Conservation (phyloP, 2,888 invertebrate genomes). For the Apodemia zela region DNA sequence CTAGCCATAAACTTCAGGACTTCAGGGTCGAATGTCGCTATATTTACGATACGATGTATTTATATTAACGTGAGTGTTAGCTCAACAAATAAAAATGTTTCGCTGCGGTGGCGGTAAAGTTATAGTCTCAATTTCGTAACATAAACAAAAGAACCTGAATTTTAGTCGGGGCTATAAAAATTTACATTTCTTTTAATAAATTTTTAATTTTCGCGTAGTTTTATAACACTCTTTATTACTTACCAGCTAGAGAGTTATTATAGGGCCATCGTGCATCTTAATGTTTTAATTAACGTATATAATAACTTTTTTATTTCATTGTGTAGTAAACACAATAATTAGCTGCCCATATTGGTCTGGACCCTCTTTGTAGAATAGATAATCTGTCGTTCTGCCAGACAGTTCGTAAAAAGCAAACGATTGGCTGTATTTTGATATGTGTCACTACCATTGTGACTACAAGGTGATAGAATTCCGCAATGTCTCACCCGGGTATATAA, state of each 20-base stretch:
- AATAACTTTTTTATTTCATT: neutral
- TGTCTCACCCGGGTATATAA: too few species aligned
- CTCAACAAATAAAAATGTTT: neutral
- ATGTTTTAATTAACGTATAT: neutral
- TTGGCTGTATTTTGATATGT: too few species aligned
- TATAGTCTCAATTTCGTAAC: constrained; percentile 11
- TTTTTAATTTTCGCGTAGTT: neutral
- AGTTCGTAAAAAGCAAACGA: too few species aligned
- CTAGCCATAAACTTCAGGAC: neutral
- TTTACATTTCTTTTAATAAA: neutral
- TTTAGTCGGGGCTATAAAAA: neutral
- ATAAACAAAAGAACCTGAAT: constrained; percentile 11
- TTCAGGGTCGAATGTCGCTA: neutral
- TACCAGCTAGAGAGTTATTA: neutral
- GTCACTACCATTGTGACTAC: too few species aligned
- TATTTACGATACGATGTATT: constrained; percentile 6
- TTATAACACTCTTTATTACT: neutral
- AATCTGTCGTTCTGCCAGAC: too few species aligned
- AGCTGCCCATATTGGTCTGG: too few species aligned
- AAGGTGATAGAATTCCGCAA: too few species aligned
- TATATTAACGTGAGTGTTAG: constrained; percentile 10
- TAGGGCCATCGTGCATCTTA: neutral
- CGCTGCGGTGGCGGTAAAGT: neutral
- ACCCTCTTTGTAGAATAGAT: too few species aligned
- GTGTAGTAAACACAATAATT: too few species aligned